Evolutionary conservation across 2,888 invertebrate genomes (phyloP).

Genomic region (Camponotus fellah): DNA sequence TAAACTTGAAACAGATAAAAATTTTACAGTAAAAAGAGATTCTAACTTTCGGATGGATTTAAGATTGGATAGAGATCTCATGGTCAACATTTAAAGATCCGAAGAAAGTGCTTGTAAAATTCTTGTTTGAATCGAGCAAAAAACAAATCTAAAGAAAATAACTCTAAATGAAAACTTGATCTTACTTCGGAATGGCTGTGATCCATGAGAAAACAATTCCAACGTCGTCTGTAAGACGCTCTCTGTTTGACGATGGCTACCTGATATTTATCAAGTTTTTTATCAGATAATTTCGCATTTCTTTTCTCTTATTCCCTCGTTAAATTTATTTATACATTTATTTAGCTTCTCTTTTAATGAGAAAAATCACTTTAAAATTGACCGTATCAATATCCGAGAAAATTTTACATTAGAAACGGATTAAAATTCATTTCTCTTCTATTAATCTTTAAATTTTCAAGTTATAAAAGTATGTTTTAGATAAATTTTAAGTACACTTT

Average conservation of each 20-base stretch:
- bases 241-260: not conserved
- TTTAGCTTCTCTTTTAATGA: not conserved
- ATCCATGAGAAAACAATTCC: conserved; percentile 26
- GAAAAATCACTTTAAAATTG: not conserved
- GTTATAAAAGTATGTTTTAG: not conserved
- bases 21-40: not conserved
- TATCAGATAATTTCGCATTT: conserved; percentile 4
- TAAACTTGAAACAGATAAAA: conserved; percentile 18
- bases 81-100: not conserved
- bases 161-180: conserved; percentile 28
- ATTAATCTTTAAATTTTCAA: not conserved
- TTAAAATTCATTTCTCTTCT: not conserved
- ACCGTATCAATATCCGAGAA: not conserved
- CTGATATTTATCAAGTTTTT: conserved; percentile 32
- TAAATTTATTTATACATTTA: conserved; percentile 30
- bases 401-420: not conserved
- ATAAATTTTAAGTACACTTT: not conserved
- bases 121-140: not conserved
- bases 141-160: conserved; percentile 32
- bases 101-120: conserved; percentile 13
- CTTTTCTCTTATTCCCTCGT: not conserved
- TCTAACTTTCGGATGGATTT: not conserved
- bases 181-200: conserved; percentile 19
- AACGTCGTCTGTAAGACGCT: not conserved
- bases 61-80: not conserved